A percentile compares a stretch with the other conserved stretches of the same genome.
These are phyloP conservation scores for Zosterops borbonicus DNA, from an alignment of 2,113 vertebrate genomes.

Conservation along the genomic window DNA sequence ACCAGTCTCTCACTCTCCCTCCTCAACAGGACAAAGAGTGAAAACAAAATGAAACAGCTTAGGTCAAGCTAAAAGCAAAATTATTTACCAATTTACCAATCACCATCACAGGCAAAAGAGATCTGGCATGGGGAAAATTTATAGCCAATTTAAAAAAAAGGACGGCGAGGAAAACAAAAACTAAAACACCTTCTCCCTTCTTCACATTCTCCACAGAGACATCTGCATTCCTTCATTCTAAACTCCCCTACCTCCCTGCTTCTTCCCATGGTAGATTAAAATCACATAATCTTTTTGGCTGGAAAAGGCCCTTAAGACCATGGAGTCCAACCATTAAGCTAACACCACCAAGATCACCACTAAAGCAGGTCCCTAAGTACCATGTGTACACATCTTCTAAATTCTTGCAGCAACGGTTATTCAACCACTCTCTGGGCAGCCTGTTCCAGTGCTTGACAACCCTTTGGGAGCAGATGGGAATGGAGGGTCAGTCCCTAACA, in stretches of 20 bases:
- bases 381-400: accelerated
- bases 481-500: accelerated
- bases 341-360: neutral
- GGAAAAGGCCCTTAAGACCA: neutral
- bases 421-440: neutral
- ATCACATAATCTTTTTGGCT: neutral
- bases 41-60: neutral
- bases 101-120: neutral
- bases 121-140: neutral
- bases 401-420: neutral
- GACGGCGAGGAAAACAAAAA: neutral
- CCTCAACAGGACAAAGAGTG: neutral
- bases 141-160: neutral
- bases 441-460: neutral
- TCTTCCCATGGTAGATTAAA: neutral
- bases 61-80: neutral
- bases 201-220: neutral
- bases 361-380: neutral
- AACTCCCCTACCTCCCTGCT: neutral
- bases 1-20: neutral
- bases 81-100: neutral
- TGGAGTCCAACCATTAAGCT: accelerated
- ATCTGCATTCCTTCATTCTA: neutral
- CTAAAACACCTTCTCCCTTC: neutral
- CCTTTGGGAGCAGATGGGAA: neutral